Evolutionary conservation across 2,113 vertebrate genomes (phyloP).

Genomic region (Dasyornis broadbenti): DNA sequence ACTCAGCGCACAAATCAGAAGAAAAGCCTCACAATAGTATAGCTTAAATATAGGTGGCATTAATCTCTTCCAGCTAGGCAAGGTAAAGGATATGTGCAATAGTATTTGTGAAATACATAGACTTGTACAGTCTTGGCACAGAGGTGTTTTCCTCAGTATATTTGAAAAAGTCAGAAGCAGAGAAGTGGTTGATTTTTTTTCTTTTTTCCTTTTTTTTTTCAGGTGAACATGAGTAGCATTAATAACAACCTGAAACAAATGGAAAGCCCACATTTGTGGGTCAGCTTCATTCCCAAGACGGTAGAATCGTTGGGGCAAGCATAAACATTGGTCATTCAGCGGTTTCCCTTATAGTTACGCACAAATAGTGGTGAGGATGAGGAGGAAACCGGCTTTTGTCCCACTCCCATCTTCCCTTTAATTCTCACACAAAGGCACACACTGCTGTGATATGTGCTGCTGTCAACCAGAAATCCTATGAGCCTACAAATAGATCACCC

Average conservation of each 20-base stretch:
- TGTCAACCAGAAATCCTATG: not conserved
- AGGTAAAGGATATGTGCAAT: not conserved
- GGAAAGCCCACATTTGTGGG: not conserved
- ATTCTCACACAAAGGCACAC: not conserved
- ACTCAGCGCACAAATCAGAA: conserved; percentile 9
- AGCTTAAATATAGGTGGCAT: not conserved
- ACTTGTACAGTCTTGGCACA: not conserved
- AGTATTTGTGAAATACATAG: not conserved
- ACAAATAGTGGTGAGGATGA: not conserved
- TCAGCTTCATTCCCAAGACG: not conserved
- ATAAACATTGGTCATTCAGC: not conserved
- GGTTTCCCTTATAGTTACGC: not conserved
- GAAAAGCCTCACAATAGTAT: not conserved
- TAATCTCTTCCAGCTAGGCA: not conserved
- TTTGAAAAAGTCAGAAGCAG: not conserved
- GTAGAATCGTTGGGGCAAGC: not conserved
- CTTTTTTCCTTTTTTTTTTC: not conserved
- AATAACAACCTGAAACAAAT: not conserved
- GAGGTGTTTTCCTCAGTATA: not conserved
- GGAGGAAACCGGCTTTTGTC: not conserved
- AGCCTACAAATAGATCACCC: not conserved
- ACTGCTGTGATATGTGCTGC: not conserved
- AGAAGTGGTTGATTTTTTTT: not conserved
- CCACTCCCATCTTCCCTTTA: not conserved
- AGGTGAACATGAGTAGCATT: not conserved